Conservation (phyloP, 2,797 vertebrate genomes). For the Notolepis coatsorum region DNA sequence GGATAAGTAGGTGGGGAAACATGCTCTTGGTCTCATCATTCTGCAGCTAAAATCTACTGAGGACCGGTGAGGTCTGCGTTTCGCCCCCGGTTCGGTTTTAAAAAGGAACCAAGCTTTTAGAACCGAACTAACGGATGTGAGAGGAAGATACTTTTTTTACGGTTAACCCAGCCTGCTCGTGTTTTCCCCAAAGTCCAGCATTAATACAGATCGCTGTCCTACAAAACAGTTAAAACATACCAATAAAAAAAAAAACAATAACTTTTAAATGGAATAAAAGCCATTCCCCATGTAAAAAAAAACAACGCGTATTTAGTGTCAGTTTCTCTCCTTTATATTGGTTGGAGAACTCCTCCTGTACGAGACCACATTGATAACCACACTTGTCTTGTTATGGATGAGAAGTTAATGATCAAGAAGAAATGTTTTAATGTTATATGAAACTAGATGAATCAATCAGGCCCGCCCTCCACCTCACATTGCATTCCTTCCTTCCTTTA, state of each 20-base stretch:
- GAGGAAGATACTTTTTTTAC: constrained; percentile 30
- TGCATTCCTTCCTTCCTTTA: not conserved
- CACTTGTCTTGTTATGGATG: constrained; percentile 41
- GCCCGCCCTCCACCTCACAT: constrained; percentile 39
- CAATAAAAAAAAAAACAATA: constrained; percentile 21
- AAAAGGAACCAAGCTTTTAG: constrained; percentile 48
- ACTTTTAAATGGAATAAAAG: constrained; percentile 59
- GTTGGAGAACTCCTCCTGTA: constrained; percentile 47
- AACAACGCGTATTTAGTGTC: constrained; percentile 70
- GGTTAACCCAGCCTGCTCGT: constrained; percentile 63
- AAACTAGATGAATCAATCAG: constrained; percentile 24
- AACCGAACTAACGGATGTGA: constrained; percentile 46
- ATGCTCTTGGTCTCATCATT: constrained; percentile 51
- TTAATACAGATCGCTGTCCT: constrained; percentile 51
- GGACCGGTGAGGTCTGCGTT: constrained; percentile 53
- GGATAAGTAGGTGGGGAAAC: constrained; percentile 54
- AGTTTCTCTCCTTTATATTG: constrained; percentile 43
- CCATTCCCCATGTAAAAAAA: constrained; percentile 36
- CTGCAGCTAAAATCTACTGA: constrained; percentile 46
- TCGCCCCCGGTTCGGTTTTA: constrained; percentile 67
- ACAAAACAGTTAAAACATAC: constrained; percentile 61
- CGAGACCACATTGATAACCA: constrained; percentile 54
- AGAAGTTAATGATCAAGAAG: constrained; percentile 16
- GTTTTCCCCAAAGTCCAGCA: constrained; percentile 53
- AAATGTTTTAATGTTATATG: constrained; percentile 38